Evolutionary conservation across 2,797 vertebrate genomes (phyloP), one percentile per base, ranked within the genome.

Genomic region (Coilia nasus): DNA sequence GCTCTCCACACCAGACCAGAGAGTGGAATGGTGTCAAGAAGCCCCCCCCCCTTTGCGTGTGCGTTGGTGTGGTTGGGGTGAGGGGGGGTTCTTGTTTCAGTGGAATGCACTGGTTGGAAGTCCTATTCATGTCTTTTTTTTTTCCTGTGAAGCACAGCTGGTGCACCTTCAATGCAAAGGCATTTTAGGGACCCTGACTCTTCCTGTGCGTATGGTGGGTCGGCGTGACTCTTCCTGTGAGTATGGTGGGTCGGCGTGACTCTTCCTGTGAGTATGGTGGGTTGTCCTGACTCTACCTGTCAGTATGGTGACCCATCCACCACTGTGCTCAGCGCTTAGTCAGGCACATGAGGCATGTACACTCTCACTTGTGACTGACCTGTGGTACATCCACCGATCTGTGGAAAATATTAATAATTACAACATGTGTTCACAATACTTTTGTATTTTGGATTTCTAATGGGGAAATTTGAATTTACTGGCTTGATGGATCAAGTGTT

Each of bases 91-190:
- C 9, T 54, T 54, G 50, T 78, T 44, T 78, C 71, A 21, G 7
- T 78, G 71, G 71, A 78, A 78, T 78, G 71, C 71, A 44, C 5
- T 44, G 31, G 35, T 44, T 78, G 17, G 28, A 44, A 78, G 71
- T 78, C 6, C 15, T 41, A 44, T 78, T 78, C 71, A 44, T 44
- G 71, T 78, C 71, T 44, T 31, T 31, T 25, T 17, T 17, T 17
- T 44, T 19, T 31, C 35, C 9, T 78, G 31, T 78, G 17, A 0
- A 17, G 31, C 35, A 78, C 71, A 78, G 71, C 71, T 78, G 71
- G 17, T 44, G 31, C 15, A 75, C 35, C 28, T 12, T 35, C 50
- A 10, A 7, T 54, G 50, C 9, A 7, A 78, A 78, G 71, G 71
- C 31, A 78, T 78, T 35, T 41, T 35, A 75, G 67, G 28, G 3